Evolutionary conservation across 2,888 invertebrate genomes (phyloP).

Genomic region (Imbricaverruca yamaguchii): DNA sequence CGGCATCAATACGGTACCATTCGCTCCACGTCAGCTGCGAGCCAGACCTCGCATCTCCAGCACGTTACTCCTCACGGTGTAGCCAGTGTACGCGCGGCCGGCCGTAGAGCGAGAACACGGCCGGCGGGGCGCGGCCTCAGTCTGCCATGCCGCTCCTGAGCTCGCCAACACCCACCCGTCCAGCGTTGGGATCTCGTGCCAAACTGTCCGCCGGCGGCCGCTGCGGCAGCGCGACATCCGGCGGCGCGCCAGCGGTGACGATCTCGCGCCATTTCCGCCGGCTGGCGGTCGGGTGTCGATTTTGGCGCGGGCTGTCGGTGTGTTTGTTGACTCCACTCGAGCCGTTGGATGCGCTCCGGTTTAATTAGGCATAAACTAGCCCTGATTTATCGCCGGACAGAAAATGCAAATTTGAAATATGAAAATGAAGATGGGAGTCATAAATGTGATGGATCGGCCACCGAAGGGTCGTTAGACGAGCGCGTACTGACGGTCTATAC

Average conservation of each 20-base stretch:
- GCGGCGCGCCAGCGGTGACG: neutral
- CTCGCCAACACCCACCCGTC: neutral
- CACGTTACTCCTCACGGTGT: too few species aligned
- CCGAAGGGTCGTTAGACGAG: conserved; percentile 6
- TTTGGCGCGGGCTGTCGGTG: conserved; percentile 13
- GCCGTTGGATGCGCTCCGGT: neutral
- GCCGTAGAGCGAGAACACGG: too few species aligned
- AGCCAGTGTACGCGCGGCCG: too few species aligned
- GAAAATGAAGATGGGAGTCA: conserved; percentile 21
- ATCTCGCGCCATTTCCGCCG: conserved; percentile 1
- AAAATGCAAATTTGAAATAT: conserved; percentile 21
- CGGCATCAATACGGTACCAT: too few species aligned
- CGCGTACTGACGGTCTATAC: neutral
- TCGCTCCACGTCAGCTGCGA: too few species aligned
- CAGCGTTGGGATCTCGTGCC: neutral
- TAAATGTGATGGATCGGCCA: conserved; percentile 19
- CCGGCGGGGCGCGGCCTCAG: neutral
- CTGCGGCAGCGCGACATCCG: neutral
- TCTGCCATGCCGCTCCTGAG: too few species aligned
- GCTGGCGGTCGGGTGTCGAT: neutral
- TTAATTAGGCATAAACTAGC: conserved; percentile 21
- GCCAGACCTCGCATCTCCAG: too few species aligned
- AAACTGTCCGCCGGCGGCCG: neutral
- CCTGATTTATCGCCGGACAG: conserved; percentile 5
- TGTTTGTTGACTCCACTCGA: conserved; percentile 7